Evolutionary conservation across 1,140 invertebrate genomes (phyloP), one percentile per base, ranked within the genome.

Genomic region (Drepana arcuata): DNA sequence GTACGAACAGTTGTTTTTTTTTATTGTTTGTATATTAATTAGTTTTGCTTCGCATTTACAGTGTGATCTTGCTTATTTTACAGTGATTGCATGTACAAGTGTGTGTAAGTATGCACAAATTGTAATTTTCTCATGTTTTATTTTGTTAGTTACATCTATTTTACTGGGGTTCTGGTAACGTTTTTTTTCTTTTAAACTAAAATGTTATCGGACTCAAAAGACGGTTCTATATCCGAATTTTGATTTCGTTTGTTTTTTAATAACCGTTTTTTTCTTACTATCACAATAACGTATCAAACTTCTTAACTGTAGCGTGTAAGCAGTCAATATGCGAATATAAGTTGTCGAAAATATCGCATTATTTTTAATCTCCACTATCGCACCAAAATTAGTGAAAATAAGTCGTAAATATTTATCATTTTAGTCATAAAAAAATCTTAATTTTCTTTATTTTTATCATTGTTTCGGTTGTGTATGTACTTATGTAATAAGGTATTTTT

Each of bases 381-480:
- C 70, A 78, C 69, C 58, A 69, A 75, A 71, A 69, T 49, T 77
- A 71, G 55, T n/a, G 49, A 54, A 57, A 60, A 54, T 66, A 75
- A 65, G 48, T 48, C 57, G 45, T 16, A 52, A 57, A 53, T 45
- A 49, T 36, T 47, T 54, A 50, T 47, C 31, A 47, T 55, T 42
- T 28, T 42, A 31, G 52, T 57, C 55, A 40, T 39, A 41, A 43
- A 49, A 53, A 59, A 50, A 52, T 50, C 65, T 69, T 60, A 46
- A 56, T 62, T 52, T 64, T 52, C 40, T 65, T 61, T 63, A 67
- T 73, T 70, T 67, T 64, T 55, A 59, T 71, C 10, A 26, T 26
- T 67, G 62, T 70, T 65, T 78, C 70, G 73, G 77, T 81, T 81
- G 74, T 81, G 77, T 81, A 71, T 77, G 77, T 81, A 81, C 77